phyloP scores from a whole-genome alignment of 2,797 vertebrate species.

The Hemibagrus guttatus region DNA sequence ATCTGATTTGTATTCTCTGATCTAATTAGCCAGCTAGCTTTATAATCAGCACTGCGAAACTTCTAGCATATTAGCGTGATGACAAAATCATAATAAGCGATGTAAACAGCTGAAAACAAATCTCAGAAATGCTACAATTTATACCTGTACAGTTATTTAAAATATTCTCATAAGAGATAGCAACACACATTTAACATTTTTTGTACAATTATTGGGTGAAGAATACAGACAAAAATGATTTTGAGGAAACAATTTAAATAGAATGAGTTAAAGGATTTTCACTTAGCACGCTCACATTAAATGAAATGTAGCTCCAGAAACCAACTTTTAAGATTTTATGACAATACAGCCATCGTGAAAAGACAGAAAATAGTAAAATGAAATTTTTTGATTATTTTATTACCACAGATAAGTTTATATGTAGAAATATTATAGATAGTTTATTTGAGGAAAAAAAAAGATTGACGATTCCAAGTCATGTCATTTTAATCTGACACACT shows the following conservation, averaged over 20 bases:
- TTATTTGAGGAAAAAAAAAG: background rate
- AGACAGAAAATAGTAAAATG: background rate
- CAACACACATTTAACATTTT: background rate
- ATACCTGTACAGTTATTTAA: background rate
- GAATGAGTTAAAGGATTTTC: background rate
- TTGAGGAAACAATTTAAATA: background rate
- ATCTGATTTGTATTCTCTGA: background rate
- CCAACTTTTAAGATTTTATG: background rate
- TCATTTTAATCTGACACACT: background rate
- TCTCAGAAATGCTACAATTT: background rate
- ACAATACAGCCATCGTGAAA: background rate
- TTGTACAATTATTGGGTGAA: background rate
- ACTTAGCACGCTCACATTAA: background rate
- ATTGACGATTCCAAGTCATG: background rate
- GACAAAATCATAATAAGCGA: background rate
- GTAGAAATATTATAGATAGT: background rate
- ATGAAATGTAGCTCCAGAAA: background rate
- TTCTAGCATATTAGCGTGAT: background rate
- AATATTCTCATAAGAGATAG: background rate
- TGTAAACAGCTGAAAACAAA: background rate
- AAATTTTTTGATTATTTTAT: background rate
- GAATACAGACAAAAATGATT: background rate
- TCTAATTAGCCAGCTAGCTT: background rate
- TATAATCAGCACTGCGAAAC: background rate
- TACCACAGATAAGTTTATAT: too few species aligned